Evolutionary conservation across 2,797 vertebrate genomes (phyloP).

Genomic region (Bovichtus variegatus): DNA sequence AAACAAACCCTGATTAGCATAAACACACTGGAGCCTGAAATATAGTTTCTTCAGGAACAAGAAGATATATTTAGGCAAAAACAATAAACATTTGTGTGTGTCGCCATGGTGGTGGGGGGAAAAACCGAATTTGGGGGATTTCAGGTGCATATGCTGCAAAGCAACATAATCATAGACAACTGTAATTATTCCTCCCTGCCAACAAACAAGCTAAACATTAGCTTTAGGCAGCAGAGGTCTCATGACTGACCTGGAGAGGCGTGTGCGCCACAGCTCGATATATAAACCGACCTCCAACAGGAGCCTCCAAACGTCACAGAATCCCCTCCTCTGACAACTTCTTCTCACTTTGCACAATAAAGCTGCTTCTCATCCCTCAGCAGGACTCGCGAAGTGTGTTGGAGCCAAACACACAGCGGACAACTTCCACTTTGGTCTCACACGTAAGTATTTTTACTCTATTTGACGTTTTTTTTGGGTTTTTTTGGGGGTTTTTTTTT

Average conservation of each 20-base stretch:
- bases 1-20: not conserved
- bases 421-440: conserved; percentile 8
- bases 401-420: not conserved
- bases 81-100: conserved; percentile 39
- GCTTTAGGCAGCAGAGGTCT: conserved; percentile 63
- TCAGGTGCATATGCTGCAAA: conserved; percentile 12
- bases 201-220: conserved; percentile 82
- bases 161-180: conserved; percentile 49
- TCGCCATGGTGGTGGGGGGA: not conserved
- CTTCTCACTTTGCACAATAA: not conserved
- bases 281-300: conserved; percentile 58
- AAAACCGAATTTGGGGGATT: conserved; percentile 61
- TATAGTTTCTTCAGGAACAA: not conserved
- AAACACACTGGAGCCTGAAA: conserved; percentile 37
- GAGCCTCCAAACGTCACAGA: conserved; percentile 10
- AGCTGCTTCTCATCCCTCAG: not conserved
- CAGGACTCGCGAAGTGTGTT: not conserved
- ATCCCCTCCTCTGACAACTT: conserved; percentile 1
- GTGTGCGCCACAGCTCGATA: conserved; percentile 63
- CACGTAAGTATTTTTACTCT: conserved; percentile 52
- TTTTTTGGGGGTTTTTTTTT: not conserved
- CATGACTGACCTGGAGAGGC: conserved; percentile 76
- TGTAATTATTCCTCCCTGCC: conserved; percentile 67
- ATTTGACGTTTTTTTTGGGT: too few species aligned
- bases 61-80: conserved; percentile 46